Conservation (phyloP, 2,888 invertebrate genomes). For the Syrista parreyssii region DNA sequence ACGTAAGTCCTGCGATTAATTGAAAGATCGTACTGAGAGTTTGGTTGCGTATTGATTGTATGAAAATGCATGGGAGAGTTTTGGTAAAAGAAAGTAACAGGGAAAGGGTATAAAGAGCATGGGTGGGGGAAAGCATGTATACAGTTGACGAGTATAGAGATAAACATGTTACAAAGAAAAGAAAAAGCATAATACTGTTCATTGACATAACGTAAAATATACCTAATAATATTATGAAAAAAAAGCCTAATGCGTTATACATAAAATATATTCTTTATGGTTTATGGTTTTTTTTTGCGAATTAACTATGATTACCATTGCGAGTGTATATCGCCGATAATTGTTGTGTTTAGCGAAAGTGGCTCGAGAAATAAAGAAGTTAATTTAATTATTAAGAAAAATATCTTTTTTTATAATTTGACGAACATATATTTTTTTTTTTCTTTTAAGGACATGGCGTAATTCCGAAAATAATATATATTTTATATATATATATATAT, state of each 20-base stretch:
- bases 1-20: slow-evolving; percentile 47
- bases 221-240: slow-evolving; percentile 27
- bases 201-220: slow-evolving; percentile 28
- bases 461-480: background rate
- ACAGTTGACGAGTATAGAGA: slow-evolving; percentile 11
- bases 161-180: slow-evolving; percentile 8
- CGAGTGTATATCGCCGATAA: slow-evolving; percentile 53
- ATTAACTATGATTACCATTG: slow-evolving; percentile 46
- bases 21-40: background rate
- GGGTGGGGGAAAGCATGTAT: slow-evolving; percentile 13
- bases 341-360: slow-evolving; percentile 50
- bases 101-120: slow-evolving; percentile 8
- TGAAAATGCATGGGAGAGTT: slow-evolving; percentile 11
- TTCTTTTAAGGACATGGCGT: background rate
- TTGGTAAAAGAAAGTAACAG: background rate
- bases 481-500: too few species aligned
- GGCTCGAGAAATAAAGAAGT: slow-evolving; percentile 54
- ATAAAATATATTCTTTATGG: slow-evolving; percentile 42
- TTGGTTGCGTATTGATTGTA: background rate
- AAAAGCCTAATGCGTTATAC: slow-evolving; percentile 28
- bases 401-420: background rate
- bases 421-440: background rate
- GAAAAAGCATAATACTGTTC: slow-evolving; percentile 35
- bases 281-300: slow-evolving; percentile 40
- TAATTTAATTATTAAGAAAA: slow-evolving; percentile 52